Conservation (phyloP, 2,113 vertebrate genomes). For the Engystomops pustulosus region DNA sequence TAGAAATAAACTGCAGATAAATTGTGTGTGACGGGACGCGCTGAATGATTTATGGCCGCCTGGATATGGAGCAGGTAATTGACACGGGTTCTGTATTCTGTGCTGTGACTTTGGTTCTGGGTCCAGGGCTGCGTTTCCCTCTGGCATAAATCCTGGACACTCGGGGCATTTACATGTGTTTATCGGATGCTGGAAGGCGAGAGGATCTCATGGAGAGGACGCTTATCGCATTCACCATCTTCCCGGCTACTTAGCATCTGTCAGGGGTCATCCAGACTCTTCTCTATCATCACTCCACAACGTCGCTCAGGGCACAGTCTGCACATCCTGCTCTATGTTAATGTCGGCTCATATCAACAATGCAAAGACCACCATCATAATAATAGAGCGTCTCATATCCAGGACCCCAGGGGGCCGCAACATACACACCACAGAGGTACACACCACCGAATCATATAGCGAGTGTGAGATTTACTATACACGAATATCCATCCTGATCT, state of each 20-base stretch:
- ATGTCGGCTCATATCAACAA: conserved; percentile 23
- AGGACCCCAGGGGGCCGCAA: not conserved
- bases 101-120: not conserved
- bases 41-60: conserved; percentile 15
- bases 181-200: not conserved
- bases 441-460: too few relatives aligned
- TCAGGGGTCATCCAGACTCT: conserved; percentile 21
- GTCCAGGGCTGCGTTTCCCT: conserved; percentile 15
- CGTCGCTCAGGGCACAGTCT: conserved; percentile 33
- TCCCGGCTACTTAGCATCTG: conserved; percentile 36
- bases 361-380: not conserved
- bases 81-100: not conserved
- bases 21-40: not conserved
- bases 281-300: conserved; percentile 7
- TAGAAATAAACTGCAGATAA: not conserved
- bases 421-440: not conserved
- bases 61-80: conserved; percentile 11
- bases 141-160: conserved; percentile 34
- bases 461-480: too few relatives aligned
- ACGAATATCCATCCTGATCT: not conserved
- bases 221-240: not conserved
- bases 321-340: conserved; percentile 2
- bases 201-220: not conserved
- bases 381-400: not conserved
- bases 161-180: conserved; percentile 24